These are phyloP conservation scores for Pristionchus mayeri DNA, from an alignment of 2,888 invertebrate species.

Conservation along the genomic window DNA sequence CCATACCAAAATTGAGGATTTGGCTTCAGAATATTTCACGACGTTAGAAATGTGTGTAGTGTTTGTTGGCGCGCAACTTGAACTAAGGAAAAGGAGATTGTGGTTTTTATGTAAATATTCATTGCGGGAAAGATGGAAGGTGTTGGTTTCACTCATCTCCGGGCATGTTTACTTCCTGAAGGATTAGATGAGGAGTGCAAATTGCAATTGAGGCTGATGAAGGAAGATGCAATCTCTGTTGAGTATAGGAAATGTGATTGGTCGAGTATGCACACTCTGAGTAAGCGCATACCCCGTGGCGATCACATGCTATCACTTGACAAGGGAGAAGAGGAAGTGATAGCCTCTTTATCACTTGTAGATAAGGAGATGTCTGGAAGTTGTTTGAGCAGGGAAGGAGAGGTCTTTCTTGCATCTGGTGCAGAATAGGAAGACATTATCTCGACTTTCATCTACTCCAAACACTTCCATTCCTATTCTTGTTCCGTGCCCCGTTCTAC, in stretches of 20 bases:
- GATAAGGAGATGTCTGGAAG: conserved; percentile 26
- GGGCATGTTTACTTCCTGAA: conserved; percentile 31
- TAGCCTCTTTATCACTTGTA: background rate
- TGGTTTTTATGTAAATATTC: background rate
- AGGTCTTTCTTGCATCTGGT: background rate
- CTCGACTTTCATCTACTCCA: conserved; percentile 23
- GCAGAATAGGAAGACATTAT: conserved; percentile 4
- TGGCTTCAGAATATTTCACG: conserved; percentile 6
- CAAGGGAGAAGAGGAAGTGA: conserved; percentile 16
- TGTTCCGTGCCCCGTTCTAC: conserved; percentile 23
- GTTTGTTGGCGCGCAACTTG: background rate
- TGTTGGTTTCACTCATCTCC: background rate
- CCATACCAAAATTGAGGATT: background rate
- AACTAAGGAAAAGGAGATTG: background rate
- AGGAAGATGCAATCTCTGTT: background rate
- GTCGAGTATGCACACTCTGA: background rate
- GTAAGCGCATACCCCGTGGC: background rate
- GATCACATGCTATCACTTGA: conserved; percentile 1
- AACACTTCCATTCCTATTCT: conserved; percentile 26
- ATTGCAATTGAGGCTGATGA: conserved; percentile 24
- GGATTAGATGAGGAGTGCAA: conserved; percentile 11
- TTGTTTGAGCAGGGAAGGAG: conserved; percentile 2
- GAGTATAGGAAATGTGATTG: background rate
- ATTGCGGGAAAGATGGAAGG: conserved; percentile 12
- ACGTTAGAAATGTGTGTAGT: background rate